Base-by-base conservation (phyloP, 2,113 vertebrate species). In the Gallinago jamesoni region DNA sequence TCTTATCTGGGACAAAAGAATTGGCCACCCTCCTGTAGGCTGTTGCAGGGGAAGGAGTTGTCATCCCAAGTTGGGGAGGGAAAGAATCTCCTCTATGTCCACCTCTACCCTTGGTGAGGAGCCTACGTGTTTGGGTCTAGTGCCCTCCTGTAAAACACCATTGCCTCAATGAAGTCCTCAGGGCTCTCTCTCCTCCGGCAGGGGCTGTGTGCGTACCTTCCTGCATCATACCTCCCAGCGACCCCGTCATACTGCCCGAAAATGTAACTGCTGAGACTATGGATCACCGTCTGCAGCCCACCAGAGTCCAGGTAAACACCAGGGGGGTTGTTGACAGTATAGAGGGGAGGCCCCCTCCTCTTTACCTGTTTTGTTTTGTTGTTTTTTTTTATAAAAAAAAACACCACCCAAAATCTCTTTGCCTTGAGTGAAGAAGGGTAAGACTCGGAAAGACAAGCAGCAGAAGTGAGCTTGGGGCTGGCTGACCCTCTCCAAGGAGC, bases 231-330 rank as follows among this genome's bases (percentile, higher is more conserved):
- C 98, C 98, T 82, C 98, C 99, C 63, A 99, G 97, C 19, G 99
- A 99, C 78, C 98, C 99, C 0, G 99, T 99, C 76, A 96, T 98
- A 23, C 97, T 99, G 89, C 98, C 99, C 4, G 97, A 96, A 85
- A 98, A 98, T 5, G 72, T 99, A 43, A 99, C 98, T 74, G 96
- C 98, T 31, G 98, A 99, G 73, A 98, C 98, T 2, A 94, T 99
- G 97, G 98, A 99, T 80, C 98, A 99, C 97, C 98, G 98, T 98
- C 98, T 99, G 98, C 96, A 98, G 48, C 99, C 99, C 62, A 97
- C 96, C 82, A 98, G 95, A 93, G 98, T 99, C 81, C 97, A 99
- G 99, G 99, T 99, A 93, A 98, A 96, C 4, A 43, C 52, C 19
- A 33, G 39, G 24, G 12, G 6, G 0, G 4, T 73, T 3, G 3